Evolutionary conservation across 2,888 invertebrate species (phyloP).

Genomic region (Asteroscopus sphinx): DNA sequence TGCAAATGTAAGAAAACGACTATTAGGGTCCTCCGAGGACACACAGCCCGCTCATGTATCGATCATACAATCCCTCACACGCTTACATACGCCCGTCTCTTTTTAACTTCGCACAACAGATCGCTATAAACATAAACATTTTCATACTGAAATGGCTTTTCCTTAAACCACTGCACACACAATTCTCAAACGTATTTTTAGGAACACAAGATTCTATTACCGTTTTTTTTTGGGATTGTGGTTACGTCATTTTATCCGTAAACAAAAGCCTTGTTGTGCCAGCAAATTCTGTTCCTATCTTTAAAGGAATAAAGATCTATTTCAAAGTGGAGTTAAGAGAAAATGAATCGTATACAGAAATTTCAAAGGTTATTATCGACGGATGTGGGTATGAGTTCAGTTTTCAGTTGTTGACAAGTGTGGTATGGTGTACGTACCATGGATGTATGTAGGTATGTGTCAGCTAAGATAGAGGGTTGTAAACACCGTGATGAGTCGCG

Average conservation of each 20-base stretch:
- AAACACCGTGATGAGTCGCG: constrained; percentile 72
- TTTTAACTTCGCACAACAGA: constrained; percentile 88
- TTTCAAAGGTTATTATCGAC: constrained; percentile 75
- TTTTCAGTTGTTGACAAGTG: constrained; percentile 78
- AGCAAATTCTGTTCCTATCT: constrained; percentile 85
- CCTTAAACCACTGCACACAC: constrained; percentile 24
- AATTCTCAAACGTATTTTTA: constrained; percentile 44
- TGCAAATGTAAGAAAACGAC: constrained; percentile 90
- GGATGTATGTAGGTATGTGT: constrained; percentile 53
- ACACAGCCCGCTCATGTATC: constrained; percentile 77
- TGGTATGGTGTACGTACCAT: constrained; percentile 43
- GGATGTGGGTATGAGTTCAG: constrained; percentile 53
- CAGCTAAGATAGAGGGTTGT: constrained; percentile 67
- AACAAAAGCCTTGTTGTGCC: constrained; percentile 79
- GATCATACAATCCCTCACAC: constrained; percentile 87
- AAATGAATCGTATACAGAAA: constrained; percentile 81
- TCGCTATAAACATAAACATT: constrained; percentile 88
- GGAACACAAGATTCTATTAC: constrained; percentile 19
- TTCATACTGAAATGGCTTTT: constrained; percentile 71
- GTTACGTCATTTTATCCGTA: constrained; percentile 52
- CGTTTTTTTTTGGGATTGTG: neutral
- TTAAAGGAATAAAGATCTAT: constrained; percentile 89
- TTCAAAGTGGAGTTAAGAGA: constrained; percentile 81
- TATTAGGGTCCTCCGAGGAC: constrained; percentile 77
- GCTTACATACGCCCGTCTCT: constrained; percentile 88